Evolutionary conservation across 2,797 vertebrate genomes (phyloP), one percentile per base, ranked within the genome.

Genomic region (Pangasius macronema): DNA sequence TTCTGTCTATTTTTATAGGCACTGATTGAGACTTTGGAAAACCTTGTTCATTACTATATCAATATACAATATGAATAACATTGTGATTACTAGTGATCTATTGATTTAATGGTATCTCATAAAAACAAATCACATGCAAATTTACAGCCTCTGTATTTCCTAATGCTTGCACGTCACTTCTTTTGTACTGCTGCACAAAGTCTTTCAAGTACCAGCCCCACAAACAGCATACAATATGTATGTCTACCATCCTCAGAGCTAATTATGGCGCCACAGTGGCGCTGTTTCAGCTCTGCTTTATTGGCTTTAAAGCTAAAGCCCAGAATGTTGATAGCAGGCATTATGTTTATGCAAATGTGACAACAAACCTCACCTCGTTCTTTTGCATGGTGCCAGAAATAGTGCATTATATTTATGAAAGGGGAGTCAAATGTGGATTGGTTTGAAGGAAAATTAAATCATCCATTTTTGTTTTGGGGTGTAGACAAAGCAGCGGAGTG

Each of bases 401-500:
- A 20, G 39, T 61, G 53, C 39, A 42, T 68, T 87, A 13, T 55
- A 33, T 70, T 84, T 49, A 22, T 84, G 53, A 79, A 80, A 88
- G 72, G 70, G 79, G 82, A 88, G 67, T 82, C 59, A 63, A 87
- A 85, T 83, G 79, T 85, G 82, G 85, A 88, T 81, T 42, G 13
- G 55, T 81, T 81, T 61, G 59, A 39, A 91, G 65, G 85, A 87
- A 82, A 77, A 85, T 57, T 85, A 55, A 91, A 86, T 87, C 77
- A 83, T 85, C 70, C 59, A 73, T 81, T 90, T 87, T 86, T 90
- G 84, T 86, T 36, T 88, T 88, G 16, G 59, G 33, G 81, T 84
- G 65, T 59, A 89, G 87, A 88, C 86, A 89, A 85, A 81, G 86
- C 87, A 90, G 85, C 70, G 30, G 73, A 83, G 86, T 89, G 89